Percentiles rank a stretch among this genome's conserved stretches.
Conservation (phyloP, 2,888 invertebrate genomes). For the Chloroclystis v-ata region DNA sequence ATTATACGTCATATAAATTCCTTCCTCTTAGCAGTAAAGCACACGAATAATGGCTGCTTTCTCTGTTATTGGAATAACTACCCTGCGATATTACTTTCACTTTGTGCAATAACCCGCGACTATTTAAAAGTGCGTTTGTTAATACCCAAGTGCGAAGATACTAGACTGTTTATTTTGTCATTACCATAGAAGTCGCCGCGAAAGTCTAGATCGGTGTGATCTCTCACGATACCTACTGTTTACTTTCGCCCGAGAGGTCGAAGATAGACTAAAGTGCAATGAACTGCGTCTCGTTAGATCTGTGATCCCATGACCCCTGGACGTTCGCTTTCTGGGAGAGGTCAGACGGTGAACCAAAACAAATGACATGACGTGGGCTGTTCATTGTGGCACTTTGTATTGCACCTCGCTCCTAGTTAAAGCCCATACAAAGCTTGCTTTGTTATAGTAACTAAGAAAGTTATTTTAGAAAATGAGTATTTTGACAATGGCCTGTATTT, state of each 20-base stretch:
- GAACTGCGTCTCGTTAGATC: slow-evolving; percentile 8
- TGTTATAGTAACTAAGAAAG: slow-evolving; percentile 3
- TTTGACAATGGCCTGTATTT: background rate
- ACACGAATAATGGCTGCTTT: slow-evolving; percentile 11
- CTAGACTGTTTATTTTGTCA: slow-evolving; percentile 17
- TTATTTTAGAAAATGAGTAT: slow-evolving; percentile 3
- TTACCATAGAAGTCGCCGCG: slow-evolving; percentile 18
- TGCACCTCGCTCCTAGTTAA: slow-evolving; percentile 6
- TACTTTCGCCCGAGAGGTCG: slow-evolving; percentile 24
- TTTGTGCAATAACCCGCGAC: slow-evolving; percentile 8
- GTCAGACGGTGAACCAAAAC: slow-evolving; percentile 13
- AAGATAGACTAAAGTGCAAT: slow-evolving; percentile 20
- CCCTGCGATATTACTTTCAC: slow-evolving; percentile 14
- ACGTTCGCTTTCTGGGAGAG: slow-evolving; percentile 12
- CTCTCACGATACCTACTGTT: slow-evolving; percentile 24
- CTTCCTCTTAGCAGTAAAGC: slow-evolving; percentile 10
- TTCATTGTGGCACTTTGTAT: slow-evolving; percentile 16
- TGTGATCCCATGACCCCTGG: slow-evolving; percentile 21
- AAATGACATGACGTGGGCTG: slow-evolving; percentile 10
- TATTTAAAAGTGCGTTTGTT: slow-evolving; percentile 5
- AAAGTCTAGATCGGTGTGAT: slow-evolving; percentile 25
- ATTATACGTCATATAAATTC: slow-evolving; percentile 7
- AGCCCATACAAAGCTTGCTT: slow-evolving; percentile 5
- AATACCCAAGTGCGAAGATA: background rate
- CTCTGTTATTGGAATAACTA: slow-evolving; percentile 16